These are phyloP conservation scores for Anodontia alba DNA, from an alignment of 2,888 invertebrate species.

Conservation along the genomic window DNA sequence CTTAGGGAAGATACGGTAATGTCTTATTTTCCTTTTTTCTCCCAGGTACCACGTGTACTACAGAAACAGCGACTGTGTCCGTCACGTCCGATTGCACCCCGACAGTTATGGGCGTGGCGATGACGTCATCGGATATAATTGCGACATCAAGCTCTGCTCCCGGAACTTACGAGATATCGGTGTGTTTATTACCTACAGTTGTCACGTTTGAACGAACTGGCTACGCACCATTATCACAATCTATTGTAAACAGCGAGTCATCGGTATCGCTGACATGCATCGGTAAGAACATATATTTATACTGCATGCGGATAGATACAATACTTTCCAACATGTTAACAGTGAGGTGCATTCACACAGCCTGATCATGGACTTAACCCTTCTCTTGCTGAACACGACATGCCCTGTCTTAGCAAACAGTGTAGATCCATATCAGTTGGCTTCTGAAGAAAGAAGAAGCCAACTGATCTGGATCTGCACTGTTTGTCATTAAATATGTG, in stretches of 20 bases:
- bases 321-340: too few species aligned
- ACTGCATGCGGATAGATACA: too few species aligned
- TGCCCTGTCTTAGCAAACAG: too few species aligned
- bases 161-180: not conserved
- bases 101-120: not conserved
- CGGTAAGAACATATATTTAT: not conserved
- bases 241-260: not conserved
- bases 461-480: too few species aligned
- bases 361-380: too few species aligned
- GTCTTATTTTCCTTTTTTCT: not conserved
- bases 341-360: too few species aligned
- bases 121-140: not conserved
- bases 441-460: too few species aligned
- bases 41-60: not conserved
- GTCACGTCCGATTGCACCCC: not conserved
- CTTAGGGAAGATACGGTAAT: too few species aligned
- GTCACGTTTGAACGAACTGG: not conserved
- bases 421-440: too few species aligned
- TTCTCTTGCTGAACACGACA: too few species aligned
- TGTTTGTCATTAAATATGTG: too few species aligned
- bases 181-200: not conserved
- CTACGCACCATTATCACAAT: not conserved
- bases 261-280: not conserved
- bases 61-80: not conserved
- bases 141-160: not conserved